phyloP scores from a whole-genome alignment of 1,140 invertebrate genomes.

The Brachionus asplanchnoidis region DNA sequence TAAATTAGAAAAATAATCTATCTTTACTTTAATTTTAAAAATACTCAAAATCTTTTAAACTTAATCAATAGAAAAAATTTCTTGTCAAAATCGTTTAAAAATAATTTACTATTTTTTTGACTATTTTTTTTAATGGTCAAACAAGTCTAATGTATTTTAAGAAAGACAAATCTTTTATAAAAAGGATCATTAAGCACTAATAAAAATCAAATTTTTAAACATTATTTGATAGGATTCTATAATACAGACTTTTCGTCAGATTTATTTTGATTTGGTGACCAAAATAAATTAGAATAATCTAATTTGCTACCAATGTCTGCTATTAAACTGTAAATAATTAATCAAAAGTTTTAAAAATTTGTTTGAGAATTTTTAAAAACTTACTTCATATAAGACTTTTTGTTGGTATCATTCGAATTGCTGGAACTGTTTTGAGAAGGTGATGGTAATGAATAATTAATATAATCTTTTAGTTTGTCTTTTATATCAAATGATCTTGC shows the following conservation, averaged over 20 bases:
- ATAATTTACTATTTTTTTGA: too few relatives aligned
- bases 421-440: not conserved
- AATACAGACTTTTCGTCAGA: not conserved
- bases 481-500: constrained; percentile 85
- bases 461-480: constrained; percentile 86
- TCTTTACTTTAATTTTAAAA: too few relatives aligned
- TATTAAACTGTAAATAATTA: not conserved
- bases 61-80: too few relatives aligned
- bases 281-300: constrained; percentile 10
- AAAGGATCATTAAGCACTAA: too few relatives aligned
- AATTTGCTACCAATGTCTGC: not conserved
- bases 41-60: too few relatives aligned
- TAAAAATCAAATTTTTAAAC: too few relatives aligned
- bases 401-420: not conserved
- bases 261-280: not conserved
- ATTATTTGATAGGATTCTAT: not conserved
- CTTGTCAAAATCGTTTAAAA: too few relatives aligned
- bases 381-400: not conserved
- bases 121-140: too few relatives aligned
- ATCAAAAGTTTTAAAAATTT: not conserved
- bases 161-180: too few relatives aligned
- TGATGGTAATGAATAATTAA: constrained; percentile 62
- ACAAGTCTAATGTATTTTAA: too few relatives aligned
- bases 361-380: not conserved
- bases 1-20: too few relatives aligned